Conservation (phyloP, 92 coral and sea anemone genomes). For the Blastomussa wellsi region DNA sequence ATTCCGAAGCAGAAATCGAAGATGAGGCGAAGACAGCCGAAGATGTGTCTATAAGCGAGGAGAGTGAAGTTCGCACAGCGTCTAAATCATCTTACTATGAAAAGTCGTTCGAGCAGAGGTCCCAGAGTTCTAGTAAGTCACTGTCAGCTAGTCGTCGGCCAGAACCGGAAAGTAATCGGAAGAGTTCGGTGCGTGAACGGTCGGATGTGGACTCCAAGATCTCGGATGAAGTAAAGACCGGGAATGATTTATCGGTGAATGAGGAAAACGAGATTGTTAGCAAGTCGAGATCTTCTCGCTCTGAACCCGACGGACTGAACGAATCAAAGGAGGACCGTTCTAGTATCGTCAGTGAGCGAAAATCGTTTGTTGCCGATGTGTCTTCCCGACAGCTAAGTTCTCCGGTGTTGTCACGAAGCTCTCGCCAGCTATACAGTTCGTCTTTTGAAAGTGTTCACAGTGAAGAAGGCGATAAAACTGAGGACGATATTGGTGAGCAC, state of each 20-base stretch:
- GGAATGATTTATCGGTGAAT: constrained; percentile 54
- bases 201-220: background rate
- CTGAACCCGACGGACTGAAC: constrained; percentile 20
- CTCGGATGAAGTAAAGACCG: constrained; percentile 55
- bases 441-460: constrained; percentile 74
- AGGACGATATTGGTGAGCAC: constrained; percentile 74
- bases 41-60: constrained; percentile 57
- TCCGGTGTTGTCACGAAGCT: constrained; percentile 21
- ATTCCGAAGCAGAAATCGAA: constrained; percentile 63
- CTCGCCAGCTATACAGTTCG: constrained; percentile 59
- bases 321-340: constrained; percentile 24
- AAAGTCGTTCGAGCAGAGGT: constrained; percentile 10
- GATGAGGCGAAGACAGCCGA: constrained; percentile 69
- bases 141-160: constrained; percentile 19
- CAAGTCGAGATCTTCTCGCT: constrained; percentile 35
- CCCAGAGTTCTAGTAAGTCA: constrained; percentile 21
- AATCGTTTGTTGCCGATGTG: constrained; percentile 15
- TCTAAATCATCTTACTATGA: constrained; percentile 39
- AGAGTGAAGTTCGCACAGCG: constrained; percentile 59
- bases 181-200: constrained; percentile 10
- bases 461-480: constrained; percentile 53
- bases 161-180: constrained; percentile 14
- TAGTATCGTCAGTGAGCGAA: background rate
- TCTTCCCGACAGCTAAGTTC: constrained; percentile 21
- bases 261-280: constrained; percentile 47